Percentiles rank a stretch among this genome's conserved stretches.
phyloP scores from a whole-genome alignment of 2,797 vertebrate species.

The Urophycis tenuis region DNA sequence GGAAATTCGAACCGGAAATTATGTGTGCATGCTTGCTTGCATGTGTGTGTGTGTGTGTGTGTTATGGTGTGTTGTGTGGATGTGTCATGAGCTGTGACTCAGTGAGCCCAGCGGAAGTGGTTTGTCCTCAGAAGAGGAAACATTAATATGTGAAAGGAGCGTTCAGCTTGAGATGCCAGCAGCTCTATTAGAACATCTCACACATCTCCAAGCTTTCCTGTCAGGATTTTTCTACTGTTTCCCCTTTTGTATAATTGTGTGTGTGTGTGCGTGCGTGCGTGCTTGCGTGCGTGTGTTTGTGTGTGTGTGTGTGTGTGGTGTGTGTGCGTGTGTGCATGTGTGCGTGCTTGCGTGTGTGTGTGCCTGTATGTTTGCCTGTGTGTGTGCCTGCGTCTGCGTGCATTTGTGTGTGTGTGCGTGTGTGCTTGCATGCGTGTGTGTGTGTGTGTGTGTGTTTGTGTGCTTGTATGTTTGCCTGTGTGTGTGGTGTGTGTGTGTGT shows the following conservation, averaged over 20 bases:
- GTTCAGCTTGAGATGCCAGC: not conserved
- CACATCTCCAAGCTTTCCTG: not conserved
- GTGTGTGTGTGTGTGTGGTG: conserved; percentile 20
- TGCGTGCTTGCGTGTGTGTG: not conserved
- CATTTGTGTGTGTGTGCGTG: not conserved
- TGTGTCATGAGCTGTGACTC: conserved; percentile 60
- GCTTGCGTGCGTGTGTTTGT: not conserved
- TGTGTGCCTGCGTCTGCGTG: not conserved
- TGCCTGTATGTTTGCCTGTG: not conserved
- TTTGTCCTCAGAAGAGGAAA: conserved; percentile 15
- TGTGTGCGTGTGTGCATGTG: too few relatives aligned
- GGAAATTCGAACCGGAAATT: too few relatives aligned
- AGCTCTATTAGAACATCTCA: not conserved
- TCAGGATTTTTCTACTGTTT: not conserved
- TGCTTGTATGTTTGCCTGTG: conserved; percentile 12
- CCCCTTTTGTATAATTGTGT: not conserved
- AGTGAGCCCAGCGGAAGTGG: conserved; percentile 48
- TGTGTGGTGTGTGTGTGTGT: too few relatives aligned
- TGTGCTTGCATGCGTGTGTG: too few relatives aligned
- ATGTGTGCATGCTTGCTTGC: too few relatives aligned
- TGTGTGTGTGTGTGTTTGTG: conserved; percentile 12
- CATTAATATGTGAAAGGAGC: conserved; percentile 17
- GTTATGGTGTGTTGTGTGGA: too few relatives aligned
- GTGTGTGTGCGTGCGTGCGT: not conserved
- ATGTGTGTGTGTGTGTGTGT: too few relatives aligned